Base-by-base conservation (phyloP, 2,113 vertebrate species). In the Neolamprologus kungweensis region DNA sequence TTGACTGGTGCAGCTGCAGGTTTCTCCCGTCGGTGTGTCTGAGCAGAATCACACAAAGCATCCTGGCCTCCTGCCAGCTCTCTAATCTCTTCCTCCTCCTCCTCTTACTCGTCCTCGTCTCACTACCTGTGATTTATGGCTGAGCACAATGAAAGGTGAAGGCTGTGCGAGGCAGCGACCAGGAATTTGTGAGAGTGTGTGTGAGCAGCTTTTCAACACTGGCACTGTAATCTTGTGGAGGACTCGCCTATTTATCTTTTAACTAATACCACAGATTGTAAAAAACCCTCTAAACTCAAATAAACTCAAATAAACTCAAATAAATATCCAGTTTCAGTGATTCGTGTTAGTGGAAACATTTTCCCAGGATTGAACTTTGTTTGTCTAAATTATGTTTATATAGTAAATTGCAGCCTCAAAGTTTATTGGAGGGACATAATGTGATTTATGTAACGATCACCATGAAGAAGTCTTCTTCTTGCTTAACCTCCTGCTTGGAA, bases 41-140 rank as follows among this genome's bases (percentile, higher is more conserved):
- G 84, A 83, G 73, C 80, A 75, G 42, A 85, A 57, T 73, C 90
- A 23, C 80, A 85, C 40, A 31, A 78, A 81, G 35, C 17, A 1
- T 26, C 19, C 88, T 85, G 86, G 84, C 82, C 28, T 86, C 82
- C 68, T 73, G 81, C 91, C 86, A 28, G 21, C 50, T 9, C 55
- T 50, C 84, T 80, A 54, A 80, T 85, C 57, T 87, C 87, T 26
- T 58, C 53, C 80, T 81, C 79, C 79, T 80, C 40, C 54, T 90
- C 87, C 45, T 83, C 81, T 51, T 83, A 50, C 50, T 84, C 17
- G 23, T 83, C 82, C 26, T 84, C 51, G 5, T 78, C 86, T 85
- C 91, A 26, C 55, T 80, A 81, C 85, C 82, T 71, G 53, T 92
- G 91, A 92, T 90, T 92, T 87, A 90, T 89, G 80, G 73, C 73